These are phyloP conservation scores for Cactoblastis cactorum DNA, from an alignment of 2,888 invertebrate genomes.

Conservation along the genomic window DNA sequence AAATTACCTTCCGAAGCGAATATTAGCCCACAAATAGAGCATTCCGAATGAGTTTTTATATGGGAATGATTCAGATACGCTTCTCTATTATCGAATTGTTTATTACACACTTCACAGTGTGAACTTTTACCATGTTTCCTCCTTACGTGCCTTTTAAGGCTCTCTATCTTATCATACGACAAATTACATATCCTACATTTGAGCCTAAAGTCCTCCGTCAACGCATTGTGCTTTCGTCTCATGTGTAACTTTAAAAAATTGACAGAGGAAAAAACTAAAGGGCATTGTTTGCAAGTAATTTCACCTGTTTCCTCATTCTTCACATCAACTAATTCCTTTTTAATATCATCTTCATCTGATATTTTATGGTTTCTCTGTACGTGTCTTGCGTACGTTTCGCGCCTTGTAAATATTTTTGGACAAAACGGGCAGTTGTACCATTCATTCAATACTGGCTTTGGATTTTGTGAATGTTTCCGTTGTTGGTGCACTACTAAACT, in stretches of 20 bases:
- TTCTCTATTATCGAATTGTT: conserved; percentile 57
- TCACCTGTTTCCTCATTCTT: conserved; percentile 53
- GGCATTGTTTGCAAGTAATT: conserved; percentile 58
- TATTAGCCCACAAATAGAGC: conserved; percentile 59
- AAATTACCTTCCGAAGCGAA: conserved; percentile 60
- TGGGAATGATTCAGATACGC: conserved; percentile 59
- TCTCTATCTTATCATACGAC: conserved; percentile 70
- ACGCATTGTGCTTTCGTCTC: conserved; percentile 64
- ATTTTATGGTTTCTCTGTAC: conserved; percentile 63
- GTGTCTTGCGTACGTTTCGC: conserved; percentile 66
- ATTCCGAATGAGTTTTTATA: conserved; percentile 54
- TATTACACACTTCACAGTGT: conserved; percentile 59
- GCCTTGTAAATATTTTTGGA: conserved; percentile 54
- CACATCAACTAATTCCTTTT: conserved; percentile 22
- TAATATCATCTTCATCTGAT: conserved; percentile 35
- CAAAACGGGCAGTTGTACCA: conserved; percentile 67
- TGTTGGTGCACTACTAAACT: conserved; percentile 62
- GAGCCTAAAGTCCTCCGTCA: conserved; percentile 56
- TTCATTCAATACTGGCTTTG: conserved; percentile 42
- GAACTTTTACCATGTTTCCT: conserved; percentile 62
- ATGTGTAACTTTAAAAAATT: conserved; percentile 65
- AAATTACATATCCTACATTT: conserved; percentile 66
- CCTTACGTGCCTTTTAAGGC: conserved; percentile 61
- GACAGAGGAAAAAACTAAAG: conserved; percentile 58
- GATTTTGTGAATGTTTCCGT: conserved; percentile 50